A percentile compares a stretch with the other conserved stretches of the same genome.
These are phyloP conservation scores for Polypterus senegalus DNA, from an alignment of 2,113 vertebrate species.

Conservation along the genomic window DNA sequence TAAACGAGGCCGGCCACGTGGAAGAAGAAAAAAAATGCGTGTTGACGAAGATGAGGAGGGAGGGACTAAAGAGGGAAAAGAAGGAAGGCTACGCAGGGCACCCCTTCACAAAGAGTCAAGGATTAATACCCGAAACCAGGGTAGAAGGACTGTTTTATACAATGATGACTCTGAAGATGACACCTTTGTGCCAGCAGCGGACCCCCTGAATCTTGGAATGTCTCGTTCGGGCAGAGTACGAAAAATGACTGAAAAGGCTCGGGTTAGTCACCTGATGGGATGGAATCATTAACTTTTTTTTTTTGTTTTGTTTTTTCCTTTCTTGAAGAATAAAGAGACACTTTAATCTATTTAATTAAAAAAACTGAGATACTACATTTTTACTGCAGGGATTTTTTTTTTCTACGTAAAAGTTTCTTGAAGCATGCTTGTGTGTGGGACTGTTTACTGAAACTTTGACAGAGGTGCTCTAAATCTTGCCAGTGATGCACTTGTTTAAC, in stretches of 20 bases:
- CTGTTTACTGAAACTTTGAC: conserved; percentile 45
- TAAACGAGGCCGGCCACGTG: conserved; percentile 41
- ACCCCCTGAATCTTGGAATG: conserved; percentile 89
- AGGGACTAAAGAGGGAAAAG: conserved; percentile 1
- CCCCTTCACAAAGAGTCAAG: conserved; percentile 48
- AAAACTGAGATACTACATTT: conserved; percentile 39
- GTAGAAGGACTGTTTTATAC: conserved; percentile 86
- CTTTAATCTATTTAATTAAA: conserved; percentile 16
- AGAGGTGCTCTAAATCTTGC: conserved; percentile 76
- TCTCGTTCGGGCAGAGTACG: conserved; percentile 92
- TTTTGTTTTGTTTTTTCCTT: not conserved
- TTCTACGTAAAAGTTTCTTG: conserved; percentile 35
- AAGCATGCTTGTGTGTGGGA: conserved; percentile 49
- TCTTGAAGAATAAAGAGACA: conserved; percentile 12
- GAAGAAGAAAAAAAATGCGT: conserved; percentile 40
- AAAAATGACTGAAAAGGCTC: conserved; percentile 96
- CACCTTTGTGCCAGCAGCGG: conserved; percentile 61
- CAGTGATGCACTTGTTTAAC: conserved; percentile 51
- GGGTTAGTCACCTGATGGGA: conserved; percentile 97
- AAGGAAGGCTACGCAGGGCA: conserved; percentile 26
- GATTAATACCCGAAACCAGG: conserved; percentile 89
- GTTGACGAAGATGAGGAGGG: conserved; percentile 41
- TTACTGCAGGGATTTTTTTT: conserved; percentile 87
- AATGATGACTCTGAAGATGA: conserved; percentile 89
- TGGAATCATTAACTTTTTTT: conserved; percentile 75